Evolutionary conservation across 2,888 invertebrate genomes (phyloP), one percentile per base, ranked within the genome.

Genomic region (Tipula lateralis): DNA sequence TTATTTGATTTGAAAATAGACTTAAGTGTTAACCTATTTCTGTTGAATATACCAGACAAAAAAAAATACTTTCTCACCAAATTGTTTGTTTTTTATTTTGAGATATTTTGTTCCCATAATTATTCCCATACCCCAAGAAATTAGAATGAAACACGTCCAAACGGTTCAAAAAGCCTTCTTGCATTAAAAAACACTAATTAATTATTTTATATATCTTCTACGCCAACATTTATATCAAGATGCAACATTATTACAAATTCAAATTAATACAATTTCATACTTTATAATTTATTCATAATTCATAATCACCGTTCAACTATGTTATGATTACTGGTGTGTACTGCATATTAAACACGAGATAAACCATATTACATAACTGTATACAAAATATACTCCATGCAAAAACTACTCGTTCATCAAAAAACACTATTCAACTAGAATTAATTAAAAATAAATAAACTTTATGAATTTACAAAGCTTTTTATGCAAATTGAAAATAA

Each of bases 381-480:
- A n/a, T n/a, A n/a, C n/a, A n/a, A n/a, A n/a, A n/a, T n/a, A n/a
- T n/a, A 44, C 24, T 66, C 13, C n/a, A n/a, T 66, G 19, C 66
- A 66, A 24, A 19, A 66, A 39, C 19, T 66, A 12, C 66, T 24
- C 24, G 19, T 66, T 66, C 24, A 66, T 66, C 66, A 66, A 66
- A n/a, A n/a, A 66, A 66, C 66, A 66, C 66, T 12, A 66, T 66
- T 66, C 66, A 66, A 24, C 66, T 66, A 66, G 66, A 66, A 66
- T 66, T 66, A 66, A 66, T 66, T 66, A 66, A 66, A 66, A 66
- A 66, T 66, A 66, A 66, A 66, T 66, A 66, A 66, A 66, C 24
- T 66, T 66, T 66, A 66, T 24, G 24, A 66, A 24, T 66, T 24
- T 24, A 19, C 19, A 19, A 66, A 66, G 66, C 66, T 24, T 66